Percentiles rank a stretch among this genome's conserved stretches.
These are phyloP conservation scores for Fopius arisanus DNA, from an alignment of 1,140 invertebrate species.

Conservation along the genomic window DNA sequence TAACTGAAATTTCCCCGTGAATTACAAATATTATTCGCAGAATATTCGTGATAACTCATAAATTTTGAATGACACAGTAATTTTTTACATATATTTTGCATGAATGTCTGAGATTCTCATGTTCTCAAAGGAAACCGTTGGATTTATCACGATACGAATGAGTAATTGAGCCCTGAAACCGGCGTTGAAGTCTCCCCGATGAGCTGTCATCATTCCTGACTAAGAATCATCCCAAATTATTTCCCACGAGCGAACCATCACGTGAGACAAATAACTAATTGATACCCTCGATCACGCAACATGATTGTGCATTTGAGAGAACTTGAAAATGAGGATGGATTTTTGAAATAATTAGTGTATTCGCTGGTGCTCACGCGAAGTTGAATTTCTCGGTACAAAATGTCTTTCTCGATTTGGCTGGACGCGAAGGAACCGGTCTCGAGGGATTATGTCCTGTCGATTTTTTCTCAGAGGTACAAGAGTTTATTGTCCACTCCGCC, in stretches of 20 bases:
- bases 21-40: too few species aligned
- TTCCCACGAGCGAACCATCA: not conserved
- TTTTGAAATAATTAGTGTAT: not conserved
- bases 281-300: not conserved
- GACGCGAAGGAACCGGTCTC: conserved; percentile 25
- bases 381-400: not conserved
- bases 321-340: not conserved
- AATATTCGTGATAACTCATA: too few species aligned
- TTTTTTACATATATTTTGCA: too few species aligned
- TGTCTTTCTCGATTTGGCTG: not conserved
- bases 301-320: not conserved
- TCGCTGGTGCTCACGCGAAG: not conserved
- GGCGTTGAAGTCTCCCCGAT: not conserved
- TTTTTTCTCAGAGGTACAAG: conserved; percentile 17
- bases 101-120: too few species aligned
- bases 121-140: too few species aligned
- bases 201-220: not conserved
- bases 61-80: too few species aligned
- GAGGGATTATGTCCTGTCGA: conserved; percentile 33
- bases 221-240: not conserved
- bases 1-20: too few species aligned
- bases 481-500: not conserved
- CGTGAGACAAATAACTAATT: not conserved
- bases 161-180: too few species aligned
- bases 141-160: too few species aligned